phyloP scores from a whole-genome alignment of 2,113 vertebrate species.

The Rousettus leschenaultii region DNA sequence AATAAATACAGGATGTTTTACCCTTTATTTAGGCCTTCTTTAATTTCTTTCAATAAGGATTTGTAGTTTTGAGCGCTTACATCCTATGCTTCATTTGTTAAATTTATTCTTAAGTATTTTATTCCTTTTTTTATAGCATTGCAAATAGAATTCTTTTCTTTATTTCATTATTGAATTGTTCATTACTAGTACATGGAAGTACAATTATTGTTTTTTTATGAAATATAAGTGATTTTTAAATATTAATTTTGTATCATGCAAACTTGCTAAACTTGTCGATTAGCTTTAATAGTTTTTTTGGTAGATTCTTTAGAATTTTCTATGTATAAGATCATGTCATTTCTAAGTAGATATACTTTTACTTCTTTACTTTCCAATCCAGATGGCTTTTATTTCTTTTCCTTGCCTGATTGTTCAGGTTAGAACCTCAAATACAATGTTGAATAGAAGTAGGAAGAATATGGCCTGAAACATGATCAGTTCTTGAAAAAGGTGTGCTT shows the following conservation, averaged over 20 bases:
- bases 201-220: background rate
- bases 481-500: background rate
- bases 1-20: background rate
- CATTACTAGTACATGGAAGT: background rate
- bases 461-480: background rate
- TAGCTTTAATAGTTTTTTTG: background rate
- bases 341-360: background rate
- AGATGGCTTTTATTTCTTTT: background rate
- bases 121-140: background rate
- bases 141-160: background rate
- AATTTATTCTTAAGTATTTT: background rate
- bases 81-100: background rate
- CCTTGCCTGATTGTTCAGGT: background rate
- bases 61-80: background rate
- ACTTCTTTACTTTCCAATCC: background rate
- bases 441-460: background rate
- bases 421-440: background rate
- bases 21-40: background rate
- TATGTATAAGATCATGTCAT: background rate
- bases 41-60: background rate
- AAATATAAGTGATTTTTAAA: background rate
- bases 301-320: background rate
- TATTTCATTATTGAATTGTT: background rate
- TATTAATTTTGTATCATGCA: background rate
- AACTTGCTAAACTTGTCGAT: background rate